Percentiles rank a stretch among this genome's conserved stretches.
These are phyloP conservation scores for Pentalonia nigronervosa DNA, from an alignment of 1,140 invertebrate genomes.

Conservation along the genomic window DNA sequence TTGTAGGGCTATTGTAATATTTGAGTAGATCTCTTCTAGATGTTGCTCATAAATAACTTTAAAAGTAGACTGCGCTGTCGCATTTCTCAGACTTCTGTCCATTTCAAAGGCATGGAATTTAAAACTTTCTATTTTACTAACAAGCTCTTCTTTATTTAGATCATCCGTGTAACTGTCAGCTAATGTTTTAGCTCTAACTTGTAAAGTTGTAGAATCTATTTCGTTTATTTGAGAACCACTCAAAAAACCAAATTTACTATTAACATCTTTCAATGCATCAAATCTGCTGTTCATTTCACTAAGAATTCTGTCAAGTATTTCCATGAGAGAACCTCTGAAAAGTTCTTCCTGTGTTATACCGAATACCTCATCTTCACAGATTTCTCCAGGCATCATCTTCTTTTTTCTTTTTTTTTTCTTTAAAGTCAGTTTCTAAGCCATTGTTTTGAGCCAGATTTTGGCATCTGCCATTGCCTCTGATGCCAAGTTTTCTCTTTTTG, in stretches of 20 bases:
- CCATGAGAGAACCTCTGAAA: background rate
- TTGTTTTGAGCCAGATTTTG: background rate
- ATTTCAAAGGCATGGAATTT: background rate
- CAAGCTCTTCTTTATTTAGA: background rate
- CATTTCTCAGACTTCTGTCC: background rate
- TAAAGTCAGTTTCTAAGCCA: background rate
- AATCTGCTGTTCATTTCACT: slow-evolving; percentile 13
- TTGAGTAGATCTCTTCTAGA: no score
- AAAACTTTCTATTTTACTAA: background rate
- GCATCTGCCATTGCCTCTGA: background rate
- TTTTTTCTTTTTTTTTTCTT: background rate
- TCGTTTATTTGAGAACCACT: slow-evolving; percentile 14
- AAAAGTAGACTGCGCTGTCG: background rate
- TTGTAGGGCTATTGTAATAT: background rate
- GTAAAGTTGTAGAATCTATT: background rate
- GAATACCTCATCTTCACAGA: background rate
- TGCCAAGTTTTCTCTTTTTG: background rate
- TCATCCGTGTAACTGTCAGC: background rate
- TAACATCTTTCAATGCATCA: background rate
- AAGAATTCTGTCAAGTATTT: background rate
- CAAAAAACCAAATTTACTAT: background rate
- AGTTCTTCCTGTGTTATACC: background rate
- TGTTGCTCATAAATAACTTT: background rate
- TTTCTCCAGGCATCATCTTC: background rate
- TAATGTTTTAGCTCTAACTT: no score